phyloP scores from a whole-genome alignment of 2,113 vertebrate genomes.

The Anguilla japonica region DNA sequence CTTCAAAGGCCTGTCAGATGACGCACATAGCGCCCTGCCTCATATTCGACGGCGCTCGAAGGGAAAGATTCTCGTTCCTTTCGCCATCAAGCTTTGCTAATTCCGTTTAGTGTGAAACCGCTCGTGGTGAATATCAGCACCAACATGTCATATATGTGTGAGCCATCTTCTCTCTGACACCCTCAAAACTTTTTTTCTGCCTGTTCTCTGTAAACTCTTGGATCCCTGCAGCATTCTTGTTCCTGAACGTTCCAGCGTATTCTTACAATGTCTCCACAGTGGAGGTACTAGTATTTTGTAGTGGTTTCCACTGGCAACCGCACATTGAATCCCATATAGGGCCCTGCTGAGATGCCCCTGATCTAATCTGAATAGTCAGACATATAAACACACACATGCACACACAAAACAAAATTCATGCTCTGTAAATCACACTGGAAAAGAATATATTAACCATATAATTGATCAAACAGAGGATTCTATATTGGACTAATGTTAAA shows the following conservation, averaged over 20 bases:
- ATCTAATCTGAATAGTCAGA: not conserved
- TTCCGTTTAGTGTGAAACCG: not conserved
- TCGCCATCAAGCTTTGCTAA: constrained; percentile 8
- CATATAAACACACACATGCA: not conserved
- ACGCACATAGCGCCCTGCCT: constrained; percentile 34
- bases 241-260: not conserved
- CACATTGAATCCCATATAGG: not conserved
- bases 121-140: constrained; percentile 14
- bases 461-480: not conserved
- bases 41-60: not conserved
- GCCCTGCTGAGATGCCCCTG: not conserved
- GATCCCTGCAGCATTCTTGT: not conserved
- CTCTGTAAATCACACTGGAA: not conserved
- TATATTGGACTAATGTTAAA: not conserved
- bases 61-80: not conserved
- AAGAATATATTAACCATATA: not conserved
- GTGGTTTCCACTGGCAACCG: not conserved
- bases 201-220: not conserved
- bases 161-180: not conserved
- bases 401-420: not conserved
- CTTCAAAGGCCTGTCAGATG: constrained; percentile 30
- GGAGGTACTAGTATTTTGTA: not conserved
- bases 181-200: not conserved
- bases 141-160: not conserved
- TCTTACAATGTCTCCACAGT: not conserved